Evolutionary conservation across 1,140 invertebrate genomes (phyloP).

Genomic region (Penaeus japonicus): DNA sequence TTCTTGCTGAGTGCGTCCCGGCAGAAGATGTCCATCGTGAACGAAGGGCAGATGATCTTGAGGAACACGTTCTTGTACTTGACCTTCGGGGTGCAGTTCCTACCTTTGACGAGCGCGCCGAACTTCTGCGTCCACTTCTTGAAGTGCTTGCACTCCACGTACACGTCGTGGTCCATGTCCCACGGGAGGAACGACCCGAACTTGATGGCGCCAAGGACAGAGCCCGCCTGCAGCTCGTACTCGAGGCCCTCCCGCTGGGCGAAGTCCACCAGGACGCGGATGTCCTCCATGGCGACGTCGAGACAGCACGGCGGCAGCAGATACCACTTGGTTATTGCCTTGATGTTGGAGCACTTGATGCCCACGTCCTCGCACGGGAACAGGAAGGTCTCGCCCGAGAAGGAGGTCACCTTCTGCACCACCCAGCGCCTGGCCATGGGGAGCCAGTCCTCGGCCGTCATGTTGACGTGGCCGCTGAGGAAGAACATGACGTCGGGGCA

Average conservation of each 20-base stretch:
- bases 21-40: not conserved
- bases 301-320: slow-evolving; percentile 23
- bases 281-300: not conserved
- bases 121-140: not conserved
- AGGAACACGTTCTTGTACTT: not conserved
- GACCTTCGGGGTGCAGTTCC: not conserved
- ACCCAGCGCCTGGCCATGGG: too few species aligned
- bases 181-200: slow-evolving; percentile 34
- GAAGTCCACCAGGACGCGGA: not conserved
- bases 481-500: too few species aligned
- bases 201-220: slow-evolving; percentile 36
- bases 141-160: slow-evolving; percentile 23
- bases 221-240: slow-evolving; percentile 38
- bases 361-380: slow-evolving; percentile 4
- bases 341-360: not conserved
- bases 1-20: not conserved
- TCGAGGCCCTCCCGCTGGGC: not conserved
- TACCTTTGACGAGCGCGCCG: not conserved
- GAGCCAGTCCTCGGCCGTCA: too few species aligned
- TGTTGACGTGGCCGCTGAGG: too few species aligned
- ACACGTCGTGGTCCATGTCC: slow-evolving; percentile 48
- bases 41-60: not conserved
- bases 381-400: too few species aligned
- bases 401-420: too few species aligned
- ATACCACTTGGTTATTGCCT: not conserved